phyloP scores from a whole-genome alignment of 1,140 invertebrate species.

The Pararge aegeria region DNA sequence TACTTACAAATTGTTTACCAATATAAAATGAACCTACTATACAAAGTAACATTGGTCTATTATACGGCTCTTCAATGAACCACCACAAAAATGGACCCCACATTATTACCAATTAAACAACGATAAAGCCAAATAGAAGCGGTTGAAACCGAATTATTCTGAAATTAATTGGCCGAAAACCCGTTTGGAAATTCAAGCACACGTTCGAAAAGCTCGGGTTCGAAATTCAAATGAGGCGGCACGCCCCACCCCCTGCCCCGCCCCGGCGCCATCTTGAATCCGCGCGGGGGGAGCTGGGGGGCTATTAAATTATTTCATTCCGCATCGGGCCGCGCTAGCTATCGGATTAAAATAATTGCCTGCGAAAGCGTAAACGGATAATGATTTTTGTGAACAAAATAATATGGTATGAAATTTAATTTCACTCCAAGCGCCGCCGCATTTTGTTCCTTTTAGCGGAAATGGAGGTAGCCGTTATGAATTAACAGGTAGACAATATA shows the following conservation, averaged over 20 bases:
- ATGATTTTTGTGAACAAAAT: constrained; percentile 75
- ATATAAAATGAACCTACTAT: neutral
- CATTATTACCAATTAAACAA: constrained; percentile 57
- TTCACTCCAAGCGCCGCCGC: constrained; percentile 36
- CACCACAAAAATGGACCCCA: constrained; percentile 33
- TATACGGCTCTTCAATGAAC: constrained; percentile 3
- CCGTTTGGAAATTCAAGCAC: constrained; percentile 64
- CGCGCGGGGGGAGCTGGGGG: constrained; percentile 46
- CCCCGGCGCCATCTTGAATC: constrained; percentile 74
- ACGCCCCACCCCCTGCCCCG: constrained; percentile 67
- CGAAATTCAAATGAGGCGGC: constrained; percentile 78
- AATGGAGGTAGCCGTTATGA: constrained; percentile 7
- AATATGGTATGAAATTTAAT: constrained; percentile 66
- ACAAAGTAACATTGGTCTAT: constrained; percentile 4
- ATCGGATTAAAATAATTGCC: constrained; percentile 79
- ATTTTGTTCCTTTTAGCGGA: constrained; percentile 7
- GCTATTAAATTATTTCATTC: constrained; percentile 79
- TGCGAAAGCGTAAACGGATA: constrained; percentile 75
- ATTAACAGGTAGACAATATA: constrained; percentile 3
- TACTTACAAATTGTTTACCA: no score
- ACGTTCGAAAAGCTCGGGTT: constrained; percentile 74
- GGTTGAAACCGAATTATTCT: constrained; percentile 66
- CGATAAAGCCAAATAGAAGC: constrained; percentile 51
- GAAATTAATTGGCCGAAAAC: constrained; percentile 77
- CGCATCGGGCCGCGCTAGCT: constrained; percentile 66